These are phyloP conservation scores for Anthopleura sola DNA, from an alignment of 64 coral and sea anemone genomes.

Conservation along the genomic window DNA sequence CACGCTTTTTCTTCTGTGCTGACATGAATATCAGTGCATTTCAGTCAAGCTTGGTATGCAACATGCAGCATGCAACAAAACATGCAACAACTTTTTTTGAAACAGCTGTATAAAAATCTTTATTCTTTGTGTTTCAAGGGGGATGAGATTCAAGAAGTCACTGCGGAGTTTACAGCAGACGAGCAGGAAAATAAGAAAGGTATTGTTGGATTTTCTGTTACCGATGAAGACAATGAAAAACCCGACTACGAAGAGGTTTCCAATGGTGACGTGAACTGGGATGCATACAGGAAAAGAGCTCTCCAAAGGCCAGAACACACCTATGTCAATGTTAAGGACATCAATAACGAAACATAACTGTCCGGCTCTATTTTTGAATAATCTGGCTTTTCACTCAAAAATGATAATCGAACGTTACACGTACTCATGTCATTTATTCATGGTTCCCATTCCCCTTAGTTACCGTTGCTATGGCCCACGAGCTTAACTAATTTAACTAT, in stretches of 20 bases:
- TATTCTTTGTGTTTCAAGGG: background rate
- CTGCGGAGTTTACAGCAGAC: slow-evolving; percentile 22
- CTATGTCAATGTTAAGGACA: background rate
- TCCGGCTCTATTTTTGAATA: background rate
- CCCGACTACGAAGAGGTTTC: background rate
- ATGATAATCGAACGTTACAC: background rate
- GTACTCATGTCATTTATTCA: too few species aligned
- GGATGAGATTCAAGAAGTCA: slow-evolving; percentile 31
- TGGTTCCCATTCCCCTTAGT: too few species aligned
- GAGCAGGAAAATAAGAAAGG: slow-evolving; percentile 14
- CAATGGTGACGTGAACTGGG: slow-evolving; percentile 18
- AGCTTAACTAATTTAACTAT: too few species aligned
- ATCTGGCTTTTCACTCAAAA: background rate
- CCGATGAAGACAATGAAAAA: background rate
- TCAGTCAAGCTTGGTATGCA: too few species aligned
- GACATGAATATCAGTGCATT: too few species aligned
- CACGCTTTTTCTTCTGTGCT: too few species aligned
- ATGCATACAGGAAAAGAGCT: background rate
- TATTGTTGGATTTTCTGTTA: slow-evolving; percentile 19
- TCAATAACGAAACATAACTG: background rate
- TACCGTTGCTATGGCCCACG: too few species aligned
- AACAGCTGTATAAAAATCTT: too few species aligned
- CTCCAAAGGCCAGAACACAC: background rate
- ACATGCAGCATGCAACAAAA: too few species aligned
- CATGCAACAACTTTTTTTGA: too few species aligned